Base-by-base conservation (phyloP, 1,140 invertebrate genomes). In the Micrasema minimum region DNA sequence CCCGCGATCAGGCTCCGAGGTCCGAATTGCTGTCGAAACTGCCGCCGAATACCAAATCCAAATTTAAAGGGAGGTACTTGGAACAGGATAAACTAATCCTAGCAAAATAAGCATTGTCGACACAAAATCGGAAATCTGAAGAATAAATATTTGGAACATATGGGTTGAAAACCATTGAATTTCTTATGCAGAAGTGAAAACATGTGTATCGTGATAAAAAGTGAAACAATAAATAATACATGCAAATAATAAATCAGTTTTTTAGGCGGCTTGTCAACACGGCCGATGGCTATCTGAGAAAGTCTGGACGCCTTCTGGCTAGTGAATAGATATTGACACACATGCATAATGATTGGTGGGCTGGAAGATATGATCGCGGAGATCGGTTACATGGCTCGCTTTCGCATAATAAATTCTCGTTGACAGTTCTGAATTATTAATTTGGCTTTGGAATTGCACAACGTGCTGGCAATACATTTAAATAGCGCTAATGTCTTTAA, bases 221-320 rank as follows among this genome's bases (percentile, higher is more conserved):
- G n/a, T n/a, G n/a, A n/a, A n/a, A n/a, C n/a, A n/a, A n/a, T n/a
- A n/a, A n/a, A n/a, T n/a, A n/a, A n/a, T n/a, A n/a, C n/a, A n/a
- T n/a, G n/a, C n/a, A n/a, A n/a, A n/a, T n/a, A n/a, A n/a, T n/a
- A n/a, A n/a, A n/a, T n/a, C n/a, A 23, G 23, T 46, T 51, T 51
- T 38, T 18, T 38, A 51, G 38, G 37, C 20, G 37, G 31, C 45
- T 20, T 66, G 46, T 50, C 48, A 48, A 53, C 64, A 66, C 31
- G 48, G n/a, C 4, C 48, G 64, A 66, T 66, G 12, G n/a, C 45
- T 18, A 65, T 65, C 62, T 51, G n/a, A 18, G 48, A 51, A 51
- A 66, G 64, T 66, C 20, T n/a, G 45, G 31, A 64, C 41, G 43
- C 41, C 43, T 48, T 64, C 61, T 48, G 64, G 48, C 64, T 64